phyloP scores from a whole-genome alignment of 92 coral and sea anemone genomes.

The Paramuricea clavata region DNA sequence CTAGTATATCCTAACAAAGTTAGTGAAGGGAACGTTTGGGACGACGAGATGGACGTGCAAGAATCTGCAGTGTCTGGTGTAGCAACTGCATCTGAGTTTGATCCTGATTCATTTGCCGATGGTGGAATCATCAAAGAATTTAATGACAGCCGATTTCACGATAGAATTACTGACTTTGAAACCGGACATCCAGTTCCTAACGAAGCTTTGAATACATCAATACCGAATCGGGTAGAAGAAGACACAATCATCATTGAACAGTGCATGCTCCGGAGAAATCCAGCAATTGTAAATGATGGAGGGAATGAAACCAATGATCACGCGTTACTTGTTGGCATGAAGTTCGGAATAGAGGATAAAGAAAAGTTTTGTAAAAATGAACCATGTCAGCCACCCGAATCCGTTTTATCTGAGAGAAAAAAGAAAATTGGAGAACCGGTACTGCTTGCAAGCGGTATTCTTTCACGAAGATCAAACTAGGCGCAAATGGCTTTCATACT shows the following conservation, averaged over 20 bases:
- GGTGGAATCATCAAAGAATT: no score
- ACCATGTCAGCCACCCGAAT: neutral
- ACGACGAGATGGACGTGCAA: no score
- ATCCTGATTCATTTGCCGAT: constrained; percentile 1
- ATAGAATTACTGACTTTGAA: constrained; percentile 4
- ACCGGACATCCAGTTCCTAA: neutral
- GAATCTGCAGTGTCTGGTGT: constrained; percentile 12
- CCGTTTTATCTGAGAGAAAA: no score
- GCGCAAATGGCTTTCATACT: no score
- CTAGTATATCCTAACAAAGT: no score
- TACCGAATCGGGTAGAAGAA: neutral
- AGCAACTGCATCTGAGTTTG: neutral
- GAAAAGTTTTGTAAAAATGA: no score
- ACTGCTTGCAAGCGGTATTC: no score
- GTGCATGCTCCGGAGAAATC: neutral
- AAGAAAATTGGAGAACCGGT: no score
- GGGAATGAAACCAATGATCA: neutral
- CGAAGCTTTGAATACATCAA: constrained; percentile 13
- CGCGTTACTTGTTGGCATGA: neutral
- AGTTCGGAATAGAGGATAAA: no score
- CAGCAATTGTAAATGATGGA: constrained; percentile 6
- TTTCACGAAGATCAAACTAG: no score
- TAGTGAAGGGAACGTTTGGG: no score
- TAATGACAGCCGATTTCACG: constrained; percentile 2
- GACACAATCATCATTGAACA: constrained; percentile 21